Percentiles rank a stretch among this genome's conserved stretches.
phyloP scores from a whole-genome alignment of 2,113 vertebrate genomes.

The Albula goreensis region DNA sequence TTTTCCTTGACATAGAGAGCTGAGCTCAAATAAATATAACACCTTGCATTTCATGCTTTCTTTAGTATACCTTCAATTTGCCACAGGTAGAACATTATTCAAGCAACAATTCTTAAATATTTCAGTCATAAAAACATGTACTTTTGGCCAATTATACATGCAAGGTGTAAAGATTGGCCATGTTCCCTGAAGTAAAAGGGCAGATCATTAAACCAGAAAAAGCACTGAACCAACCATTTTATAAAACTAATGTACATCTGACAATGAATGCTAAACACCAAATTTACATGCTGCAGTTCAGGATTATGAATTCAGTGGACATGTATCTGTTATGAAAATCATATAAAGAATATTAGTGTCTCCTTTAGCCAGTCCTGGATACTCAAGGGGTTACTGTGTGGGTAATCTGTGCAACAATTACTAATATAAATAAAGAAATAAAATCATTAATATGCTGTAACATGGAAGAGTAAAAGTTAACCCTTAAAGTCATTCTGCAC shows the following conservation, averaged over 20 bases:
- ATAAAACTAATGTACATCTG: slow-evolving; percentile 36
- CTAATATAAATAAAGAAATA: background rate
- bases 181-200: slow-evolving; percentile 31
- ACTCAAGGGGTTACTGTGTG: slow-evolving; percentile 38
- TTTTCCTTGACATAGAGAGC: background rate
- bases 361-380: slow-evolving; percentile 44
- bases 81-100: background rate
- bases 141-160: slow-evolving; percentile 23
- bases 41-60: background rate
- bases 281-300: slow-evolving; percentile 44
- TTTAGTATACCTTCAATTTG: background rate
- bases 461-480: no score
- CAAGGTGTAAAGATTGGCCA: slow-evolving; percentile 33
- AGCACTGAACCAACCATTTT: slow-evolving; percentile 34
- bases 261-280: slow-evolving; percentile 38
- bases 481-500: no score
- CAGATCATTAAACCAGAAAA: slow-evolving; percentile 39
- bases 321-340: slow-evolving; percentile 40
- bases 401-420: slow-evolving; percentile 39
- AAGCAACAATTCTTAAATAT: background rate
- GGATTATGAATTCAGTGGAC: slow-evolving; percentile 40
- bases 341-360: slow-evolving; percentile 51
- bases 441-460: no score
- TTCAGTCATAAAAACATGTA: slow-evolving; percentile 32
- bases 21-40: background rate